Base-by-base conservation (phyloP, 2,797 vertebrate species). In the Phrynocephalus forsythii region DNA sequence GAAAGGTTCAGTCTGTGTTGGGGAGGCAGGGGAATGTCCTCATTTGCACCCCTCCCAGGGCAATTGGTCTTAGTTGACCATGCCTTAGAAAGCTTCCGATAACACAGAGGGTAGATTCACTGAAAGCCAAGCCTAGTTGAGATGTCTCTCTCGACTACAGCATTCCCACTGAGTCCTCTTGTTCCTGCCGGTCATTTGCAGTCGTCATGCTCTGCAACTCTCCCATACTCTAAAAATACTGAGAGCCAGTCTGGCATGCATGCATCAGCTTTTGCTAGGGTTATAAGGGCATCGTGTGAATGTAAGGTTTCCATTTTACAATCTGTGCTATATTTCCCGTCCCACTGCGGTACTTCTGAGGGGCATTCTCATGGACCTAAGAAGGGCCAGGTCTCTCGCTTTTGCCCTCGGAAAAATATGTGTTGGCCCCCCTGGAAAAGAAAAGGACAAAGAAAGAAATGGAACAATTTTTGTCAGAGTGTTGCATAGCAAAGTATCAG, bases 401-500 rank as follows among this genome's bases (percentile, higher is more conserved):
- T 63, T 24, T 16, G 2, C 71, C 1, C 71, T 26, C 26, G 24
- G 76, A 56, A 81, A 73, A 82, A 24, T 56, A 30, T 0, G 0
- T 9, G 83, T 79, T 8, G 28, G 30, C 48, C 83, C 50, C 5
- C 1, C 15, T 44, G 24, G 13, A 82, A 85, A 84, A 66, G 50
- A 89, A 88, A 89, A 84, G 80, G 60, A 56, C 77, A 33, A 56
- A 75, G 16, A 10, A n/a, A 56, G 77, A 26, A 84, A 90, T 1
- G 0, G 38, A 9, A 77, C 81, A 24, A 1, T 86, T 83, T 80
- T 86, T 52, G 68, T 60, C 3, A 6, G 1, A 88, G 11, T 81
- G 84, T 86, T 93, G 94, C 94, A 94, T 86, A 94, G 94, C 87
- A 83, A 85, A 69, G n/a, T 2, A 26, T 26, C 86, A 60, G 89